A percentile compares a stretch with the other conserved stretches of the same genome.
phyloP scores from a whole-genome alignment of 1,140 invertebrate species.

The Caenorhabditis tropicalis region DNA sequence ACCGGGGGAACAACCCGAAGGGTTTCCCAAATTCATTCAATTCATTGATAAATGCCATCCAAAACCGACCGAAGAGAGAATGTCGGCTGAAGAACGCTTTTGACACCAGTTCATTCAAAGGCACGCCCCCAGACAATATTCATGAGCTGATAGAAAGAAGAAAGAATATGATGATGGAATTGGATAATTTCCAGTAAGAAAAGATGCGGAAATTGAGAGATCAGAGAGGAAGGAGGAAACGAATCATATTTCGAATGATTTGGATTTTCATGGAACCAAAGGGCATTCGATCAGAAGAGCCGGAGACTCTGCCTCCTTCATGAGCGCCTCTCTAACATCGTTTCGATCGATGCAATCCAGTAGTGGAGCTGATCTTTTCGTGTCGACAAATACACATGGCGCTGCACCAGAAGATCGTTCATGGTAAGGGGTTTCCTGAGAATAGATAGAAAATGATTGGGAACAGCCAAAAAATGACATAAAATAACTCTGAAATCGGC shows the following conservation, averaged over 20 bases:
- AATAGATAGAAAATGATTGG: too few relatives aligned
- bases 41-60: constrained; percentile 95
- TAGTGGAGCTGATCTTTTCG: constrained; percentile 21
- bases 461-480: too few relatives aligned
- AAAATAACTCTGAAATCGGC: too few relatives aligned
- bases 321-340: constrained; percentile 49
- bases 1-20: constrained; percentile 37
- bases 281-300: constrained; percentile 18
- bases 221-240: constrained; percentile 75
- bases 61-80: constrained; percentile 88
- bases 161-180: constrained; percentile 93
- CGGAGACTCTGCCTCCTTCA: constrained; percentile 51
- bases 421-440: background rate
- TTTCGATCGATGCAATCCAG: constrained; percentile 52
- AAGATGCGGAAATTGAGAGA: constrained; percentile 98
- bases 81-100: constrained; percentile 82
- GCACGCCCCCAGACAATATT: constrained; percentile 81
- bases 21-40: constrained; percentile 85
- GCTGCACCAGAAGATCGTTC: constrained; percentile 24
- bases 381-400: background rate
- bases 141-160: constrained; percentile 94
- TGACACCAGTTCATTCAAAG: constrained; percentile 86
- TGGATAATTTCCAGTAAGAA: constrained; percentile 97
- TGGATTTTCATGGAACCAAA: constrained; percentile 41
- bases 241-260: background rate